Evolutionary conservation across 2,888 invertebrate species (phyloP), one percentile per base, ranked within the genome.

Genomic region (Prosapia bicincta): DNA sequence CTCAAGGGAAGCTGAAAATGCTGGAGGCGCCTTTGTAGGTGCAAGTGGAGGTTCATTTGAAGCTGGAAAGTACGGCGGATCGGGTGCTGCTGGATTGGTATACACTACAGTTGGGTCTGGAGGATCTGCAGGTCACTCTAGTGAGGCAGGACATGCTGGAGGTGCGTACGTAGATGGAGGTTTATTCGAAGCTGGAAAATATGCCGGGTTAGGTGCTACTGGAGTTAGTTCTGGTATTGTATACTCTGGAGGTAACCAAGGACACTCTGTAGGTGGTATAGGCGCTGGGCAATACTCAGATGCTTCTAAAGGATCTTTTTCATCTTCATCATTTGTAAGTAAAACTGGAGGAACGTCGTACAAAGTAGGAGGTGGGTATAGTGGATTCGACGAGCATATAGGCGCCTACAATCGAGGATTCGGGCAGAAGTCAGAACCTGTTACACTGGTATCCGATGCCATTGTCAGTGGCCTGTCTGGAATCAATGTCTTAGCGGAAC

Each of bases 1-100:
- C 15, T 73, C 73, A 3, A 26, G 67, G 25, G 73, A 69, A 66
- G 77, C 71, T n/a, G 38, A 74, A 69, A 76, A 77, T 54, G 38
- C 69, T 66, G 54, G 69, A 5, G 73, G 72, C 28, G 43, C 67
- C 43, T 74, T 66, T 26, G 68, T 32, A n/a, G 66, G 69, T 65
- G 32, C 7, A 6, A 67, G 67, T 20, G 67, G 68, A 43, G 72
- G 72, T 9, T 66, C 66, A 25, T 68, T 76, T 32, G 43, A 68
- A 43, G 76, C 66, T 32, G 78, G 38, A 77, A 75, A 69, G 13
- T 77, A 77, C 43, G 9, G 20, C 1, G 68, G 68, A 0, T 26
- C 26, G 15, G 25, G 26, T 20, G 5, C 30, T 9, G 30, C 30
- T 6, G 30, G 30, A 30, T 30, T 9, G 6, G 9, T 5, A 6